Evolutionary conservation across 2,797 vertebrate species (phyloP).

Genomic region (Pygocentrus nattereri): DNA sequence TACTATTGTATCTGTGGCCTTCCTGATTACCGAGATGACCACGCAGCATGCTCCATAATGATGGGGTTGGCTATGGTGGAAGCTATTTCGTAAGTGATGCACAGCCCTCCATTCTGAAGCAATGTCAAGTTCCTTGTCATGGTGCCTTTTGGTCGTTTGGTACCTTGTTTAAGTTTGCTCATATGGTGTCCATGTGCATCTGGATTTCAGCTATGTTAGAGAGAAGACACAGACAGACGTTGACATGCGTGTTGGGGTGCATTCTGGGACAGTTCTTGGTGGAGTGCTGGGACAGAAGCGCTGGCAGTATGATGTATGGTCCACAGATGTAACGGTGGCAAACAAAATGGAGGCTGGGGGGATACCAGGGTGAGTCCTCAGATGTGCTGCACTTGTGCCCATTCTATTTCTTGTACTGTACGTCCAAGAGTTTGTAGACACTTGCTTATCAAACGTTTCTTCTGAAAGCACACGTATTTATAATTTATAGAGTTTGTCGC

Average conservation of each 20-base stretch:
- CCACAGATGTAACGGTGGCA: slow-evolving; percentile 93
- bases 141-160: neutral
- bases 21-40: slow-evolving; percentile 91
- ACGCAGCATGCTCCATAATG: slow-evolving; percentile 90
- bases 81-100: slow-evolving; percentile 89
- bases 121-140: neutral
- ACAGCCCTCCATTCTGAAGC: neutral
- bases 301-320: slow-evolving; percentile 98
- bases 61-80: slow-evolving; percentile 97
- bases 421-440: neutral
- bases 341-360: slow-evolving; percentile 97
- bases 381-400: too few species aligned
- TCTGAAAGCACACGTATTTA: neutral
- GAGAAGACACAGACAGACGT: slow-evolving; percentile 94
- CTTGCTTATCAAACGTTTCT: neutral
- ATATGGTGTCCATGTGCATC: neutral
- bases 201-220: slow-evolving; percentile 84
- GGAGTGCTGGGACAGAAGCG: slow-evolving; percentile 94
- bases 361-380: slow-evolving; percentile 85
- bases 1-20: slow-evolving; percentile 96
- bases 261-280: slow-evolving; percentile 91
- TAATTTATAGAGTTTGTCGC: neutral
- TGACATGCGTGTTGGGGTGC: slow-evolving; percentile 95
- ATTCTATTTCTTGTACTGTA: too few species aligned
- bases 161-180: neutral